These are phyloP conservation scores for Sphaeridia pumilis DNA, from an alignment of 2,888 invertebrate genomes.

Conservation along the genomic window DNA sequence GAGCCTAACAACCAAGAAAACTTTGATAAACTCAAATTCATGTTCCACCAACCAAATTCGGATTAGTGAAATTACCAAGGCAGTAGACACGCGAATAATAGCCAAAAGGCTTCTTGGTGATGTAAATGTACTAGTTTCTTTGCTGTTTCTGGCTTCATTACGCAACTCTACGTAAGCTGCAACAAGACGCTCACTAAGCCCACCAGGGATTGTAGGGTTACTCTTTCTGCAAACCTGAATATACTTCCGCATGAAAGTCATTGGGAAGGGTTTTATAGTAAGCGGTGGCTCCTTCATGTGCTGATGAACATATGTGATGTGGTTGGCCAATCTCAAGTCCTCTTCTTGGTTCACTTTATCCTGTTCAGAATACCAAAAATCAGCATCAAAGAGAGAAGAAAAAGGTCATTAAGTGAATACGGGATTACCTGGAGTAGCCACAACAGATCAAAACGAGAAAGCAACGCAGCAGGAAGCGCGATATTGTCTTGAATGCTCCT, in stretches of 20 bases:
- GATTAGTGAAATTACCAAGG: conserved; percentile 50
- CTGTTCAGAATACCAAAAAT: too few species aligned
- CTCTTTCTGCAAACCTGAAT: conserved; percentile 81
- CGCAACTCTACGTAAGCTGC: conserved; percentile 63
- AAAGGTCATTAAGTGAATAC: neutral
- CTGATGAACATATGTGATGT: conserved; percentile 95
- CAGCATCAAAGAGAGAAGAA: too few species aligned
- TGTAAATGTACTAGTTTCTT: conserved; percentile 63
- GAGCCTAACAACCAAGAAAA: conserved; percentile 41
- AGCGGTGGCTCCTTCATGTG: conserved; percentile 75
- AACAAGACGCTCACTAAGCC: conserved; percentile 79
- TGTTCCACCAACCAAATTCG: neutral
- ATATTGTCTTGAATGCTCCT: conserved; percentile 93
- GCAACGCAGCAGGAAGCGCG: conserved; percentile 88
- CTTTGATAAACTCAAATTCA: too few species aligned
- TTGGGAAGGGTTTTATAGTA: conserved; percentile 59
- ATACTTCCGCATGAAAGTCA: conserved; percentile 87
- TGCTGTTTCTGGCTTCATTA: conserved; percentile 27
- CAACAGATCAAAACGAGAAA: conserved; percentile 89
- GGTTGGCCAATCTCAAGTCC: conserved; percentile 73
- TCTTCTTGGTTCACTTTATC: conserved; percentile 49
- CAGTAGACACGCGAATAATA: conserved; percentile 81
- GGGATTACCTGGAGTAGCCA: conserved; percentile 78
- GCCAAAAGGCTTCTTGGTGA: conserved; percentile 92
- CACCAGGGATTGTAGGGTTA: conserved; percentile 72